Base-by-base conservation (phyloP, 1,140 invertebrate genomes). In the Drosophila sproati region DNA sequence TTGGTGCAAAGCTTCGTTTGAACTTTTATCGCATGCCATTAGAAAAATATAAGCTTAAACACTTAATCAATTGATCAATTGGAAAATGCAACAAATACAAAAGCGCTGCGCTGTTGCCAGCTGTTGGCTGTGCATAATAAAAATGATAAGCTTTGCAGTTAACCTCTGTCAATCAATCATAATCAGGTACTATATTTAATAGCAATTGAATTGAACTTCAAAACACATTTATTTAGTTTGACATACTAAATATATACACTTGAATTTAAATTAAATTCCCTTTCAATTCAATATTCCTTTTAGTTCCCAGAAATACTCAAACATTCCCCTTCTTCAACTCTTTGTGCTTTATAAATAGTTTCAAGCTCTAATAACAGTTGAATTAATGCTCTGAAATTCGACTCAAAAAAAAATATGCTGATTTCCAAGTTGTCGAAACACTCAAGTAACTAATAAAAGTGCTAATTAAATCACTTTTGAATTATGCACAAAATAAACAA, bases 401-500 rank as follows among this genome's bases (percentile, higher is more conserved):
- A 20, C 0, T 52, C 3, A 28, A 7, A 55, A 32, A 32, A 7
- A 4, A 61, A 61, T 35, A 10, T 20, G 20, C 5, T 1, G 31
- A 5, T 50, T 41, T 48, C 55, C 32, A 59, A 43, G 10, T n/a
- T 39, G 0, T 28, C 39, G 20, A 47, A 47, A 3, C 20, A 20
- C 8, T 35, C 37, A 52, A 52, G 45, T 37, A 47, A 67, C 5
- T 32, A 32, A 54, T 47, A 31, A 52, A 45, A 51, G 39, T 35
- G 29, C 31, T 61, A 50, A 67, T 50, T 35, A 32, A 51, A 20
- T 55, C 6, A 32, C 0, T 64, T 32, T 45, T 39, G 28, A 54
- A 55, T 60, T 50, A 66, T 66, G 61, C 43, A 39, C 20, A 35
- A 62, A 62, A 67, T 61, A 20, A 20, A 20, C 20, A 20, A 31